A percentile compares a stretch with the other conserved stretches of the same genome.
These are phyloP conservation scores for Troides helena DNA, from an alignment of 2,888 invertebrate genomes.

Conservation along the genomic window DNA sequence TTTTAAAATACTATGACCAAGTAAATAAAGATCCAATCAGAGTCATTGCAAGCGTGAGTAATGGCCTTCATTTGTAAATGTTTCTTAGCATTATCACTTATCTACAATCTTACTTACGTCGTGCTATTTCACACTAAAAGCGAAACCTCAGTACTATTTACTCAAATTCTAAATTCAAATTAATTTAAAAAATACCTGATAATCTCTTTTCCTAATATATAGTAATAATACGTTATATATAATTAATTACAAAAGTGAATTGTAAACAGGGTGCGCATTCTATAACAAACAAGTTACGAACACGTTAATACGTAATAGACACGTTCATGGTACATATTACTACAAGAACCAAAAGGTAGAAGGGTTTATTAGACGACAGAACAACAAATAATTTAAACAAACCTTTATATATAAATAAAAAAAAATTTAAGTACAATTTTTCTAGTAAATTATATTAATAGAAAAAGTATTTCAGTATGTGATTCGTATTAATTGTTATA, in stretches of 20 bases:
- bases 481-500: background rate
- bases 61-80: slow-evolving; percentile 9
- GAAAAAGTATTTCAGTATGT: background rate
- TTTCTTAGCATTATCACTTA: background rate
- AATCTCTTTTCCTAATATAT: background rate
- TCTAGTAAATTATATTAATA: background rate
- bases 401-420: background rate
- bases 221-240: background rate
- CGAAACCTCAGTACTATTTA: background rate
- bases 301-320: slow-evolving; percentile 38
- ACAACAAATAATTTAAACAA: background rate
- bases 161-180: too few relatives aligned
- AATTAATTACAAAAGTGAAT: slow-evolving; percentile 4
- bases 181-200: background rate
- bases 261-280: slow-evolving; percentile 31
- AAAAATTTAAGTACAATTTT: background rate
- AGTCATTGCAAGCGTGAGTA: background rate
- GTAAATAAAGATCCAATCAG: slow-evolving; percentile 18
- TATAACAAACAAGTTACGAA: slow-evolving; percentile 27
- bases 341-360: slow-evolving; percentile 22
- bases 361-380: slow-evolving; percentile 7
- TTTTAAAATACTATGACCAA: background rate
- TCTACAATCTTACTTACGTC: background rate
- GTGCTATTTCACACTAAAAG: background rate
- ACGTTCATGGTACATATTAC: slow-evolving; percentile 30